A percentile compares a stretch with the other conserved stretches of the same genome.
Conservation (phyloP, 2,113 vertebrate species). For the Podilymbus podiceps region DNA sequence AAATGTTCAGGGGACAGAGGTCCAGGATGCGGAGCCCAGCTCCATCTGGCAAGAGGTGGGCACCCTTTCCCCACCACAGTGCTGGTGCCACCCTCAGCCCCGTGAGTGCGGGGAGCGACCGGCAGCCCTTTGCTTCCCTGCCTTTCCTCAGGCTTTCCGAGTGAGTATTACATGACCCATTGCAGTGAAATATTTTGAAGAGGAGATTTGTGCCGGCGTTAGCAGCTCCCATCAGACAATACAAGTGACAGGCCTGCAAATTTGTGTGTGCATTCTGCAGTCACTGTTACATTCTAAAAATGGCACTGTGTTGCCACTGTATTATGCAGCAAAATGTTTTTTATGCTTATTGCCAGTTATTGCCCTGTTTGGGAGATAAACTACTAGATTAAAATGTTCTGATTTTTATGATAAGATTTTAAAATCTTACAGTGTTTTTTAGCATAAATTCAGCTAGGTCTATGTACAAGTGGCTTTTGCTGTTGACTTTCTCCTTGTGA, state of each 20-base stretch:
- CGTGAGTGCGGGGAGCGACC: rapidly evolving
- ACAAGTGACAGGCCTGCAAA: not conserved
- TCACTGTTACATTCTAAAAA: not conserved
- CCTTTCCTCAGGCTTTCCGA: rapidly evolving
- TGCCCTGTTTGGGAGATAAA: not conserved
- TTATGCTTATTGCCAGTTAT: not conserved
- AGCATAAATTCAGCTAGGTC: not conserved
- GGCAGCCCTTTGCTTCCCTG: not conserved
- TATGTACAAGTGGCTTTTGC: not conserved
- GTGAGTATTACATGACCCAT: not conserved
- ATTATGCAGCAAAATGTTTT: not conserved
- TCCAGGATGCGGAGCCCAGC: not conserved
- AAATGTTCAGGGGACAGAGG: not conserved
- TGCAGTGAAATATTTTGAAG: not conserved
- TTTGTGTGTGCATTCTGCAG: not conserved
- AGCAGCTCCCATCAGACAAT: not conserved
- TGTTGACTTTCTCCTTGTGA: not conserved
- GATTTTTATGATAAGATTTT: not conserved
- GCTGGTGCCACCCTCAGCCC: not conserved
- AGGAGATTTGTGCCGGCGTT: not conserved
- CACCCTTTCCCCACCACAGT: rapidly evolving
- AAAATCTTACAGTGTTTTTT: not conserved
- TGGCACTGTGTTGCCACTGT: not conserved
- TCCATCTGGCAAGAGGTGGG: not conserved
- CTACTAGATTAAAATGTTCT: not conserved